Evolutionary conservation across 2,113 vertebrate genomes (phyloP), one percentile per base, ranked within the genome.

Genomic region (Lamprotornis superbus): DNA sequence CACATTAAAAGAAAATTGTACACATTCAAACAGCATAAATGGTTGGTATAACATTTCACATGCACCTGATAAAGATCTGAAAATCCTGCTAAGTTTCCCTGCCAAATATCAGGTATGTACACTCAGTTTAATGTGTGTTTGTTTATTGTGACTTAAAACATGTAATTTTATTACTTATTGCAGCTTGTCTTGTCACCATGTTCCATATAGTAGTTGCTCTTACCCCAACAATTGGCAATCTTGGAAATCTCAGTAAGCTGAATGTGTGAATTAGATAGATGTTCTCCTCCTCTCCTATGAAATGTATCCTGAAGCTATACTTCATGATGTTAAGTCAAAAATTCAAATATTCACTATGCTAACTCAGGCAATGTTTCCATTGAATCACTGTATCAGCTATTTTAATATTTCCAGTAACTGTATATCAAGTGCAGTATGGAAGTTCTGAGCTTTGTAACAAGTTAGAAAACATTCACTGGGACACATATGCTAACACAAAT

Each of bases 1-100:
- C 83, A 97, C 96, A 55, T 96, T 98, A 80, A 95, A 95, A 88
- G 91, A 84, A 75, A 97, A 97, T 80, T 98, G 97, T 88, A 46
- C 74, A 57, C 31, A 24, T 94, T 91, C 95, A 80, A 90, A 83
- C 90, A 88, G 82, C 46, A 64, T 42, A 65, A 67, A 52, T n/a
- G 71, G 93, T 81, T 98, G 96, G 97, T 89, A 91, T 93, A 96
- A 82, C 42, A 95, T 97, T 87, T 94, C 94, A 75, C 65, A 87
- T 31, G 94, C 78, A 87, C 83, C 56, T 77, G 95, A 94, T 90
- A 97, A 95, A 92, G 97, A 97, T 82, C 88, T 96, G 83, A 91
- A 94, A 93, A 87, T 98, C 61, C 80, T 78, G 52, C 93, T 96
- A 67, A 64, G 39, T 88, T 87, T 95, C n/a, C 83, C 71, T 90